Conservation (phyloP, 2,888 invertebrate genomes). For the Ecdyonurus torrentis region DNA sequence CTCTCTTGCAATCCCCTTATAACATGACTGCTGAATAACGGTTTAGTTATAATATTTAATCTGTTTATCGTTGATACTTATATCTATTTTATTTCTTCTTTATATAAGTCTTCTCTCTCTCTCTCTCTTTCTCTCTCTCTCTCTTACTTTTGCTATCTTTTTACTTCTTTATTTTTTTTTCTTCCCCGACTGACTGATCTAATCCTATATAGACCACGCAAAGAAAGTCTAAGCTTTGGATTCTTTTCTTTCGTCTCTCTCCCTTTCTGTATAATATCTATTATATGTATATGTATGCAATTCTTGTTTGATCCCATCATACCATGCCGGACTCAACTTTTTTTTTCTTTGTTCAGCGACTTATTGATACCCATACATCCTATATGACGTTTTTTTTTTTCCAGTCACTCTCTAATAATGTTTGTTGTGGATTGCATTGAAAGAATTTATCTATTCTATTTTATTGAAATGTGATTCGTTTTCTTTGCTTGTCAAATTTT, state of each 20-base stretch:
- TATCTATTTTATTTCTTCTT: not conserved
- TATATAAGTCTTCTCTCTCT: not conserved
- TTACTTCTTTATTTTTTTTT: no score
- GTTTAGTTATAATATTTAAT: not conserved
- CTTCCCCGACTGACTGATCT: not conserved
- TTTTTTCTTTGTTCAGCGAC: not conserved
- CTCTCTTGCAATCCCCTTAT: no score
- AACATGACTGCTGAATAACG: not conserved
- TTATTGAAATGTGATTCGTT: no score
- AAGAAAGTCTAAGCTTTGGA: not conserved
- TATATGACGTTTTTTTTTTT: no score
- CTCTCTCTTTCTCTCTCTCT: no score
- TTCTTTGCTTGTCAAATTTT: no score
- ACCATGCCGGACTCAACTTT: not conserved
- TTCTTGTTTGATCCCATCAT: not conserved
- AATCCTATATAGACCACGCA: not conserved
- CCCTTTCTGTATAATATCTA: no score
- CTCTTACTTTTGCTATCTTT: not conserved
- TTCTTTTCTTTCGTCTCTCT: not conserved
- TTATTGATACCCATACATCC: not conserved
- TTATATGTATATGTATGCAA: no score
- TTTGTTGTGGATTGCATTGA: no score
- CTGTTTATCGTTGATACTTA: not conserved
- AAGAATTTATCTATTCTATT: no score
- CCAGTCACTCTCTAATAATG: no score